phyloP scores from a whole-genome alignment of 2,797 vertebrate species.

The Acrossocheilus fasciatus region DNA sequence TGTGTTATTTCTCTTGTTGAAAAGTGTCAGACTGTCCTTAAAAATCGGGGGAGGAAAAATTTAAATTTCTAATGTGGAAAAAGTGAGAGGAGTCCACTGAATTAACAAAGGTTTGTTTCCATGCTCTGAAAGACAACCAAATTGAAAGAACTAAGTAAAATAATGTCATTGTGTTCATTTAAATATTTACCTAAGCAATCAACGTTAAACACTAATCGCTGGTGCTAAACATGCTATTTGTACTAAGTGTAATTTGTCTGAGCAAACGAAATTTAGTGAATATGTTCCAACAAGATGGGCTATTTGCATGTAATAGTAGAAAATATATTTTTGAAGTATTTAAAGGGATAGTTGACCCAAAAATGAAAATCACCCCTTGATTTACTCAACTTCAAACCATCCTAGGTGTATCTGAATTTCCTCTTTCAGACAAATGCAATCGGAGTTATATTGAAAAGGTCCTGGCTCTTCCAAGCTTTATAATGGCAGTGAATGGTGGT shows the following conservation, averaged over 20 bases:
- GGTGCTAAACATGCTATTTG: neutral
- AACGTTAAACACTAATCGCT: neutral
- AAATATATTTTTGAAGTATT: neutral
- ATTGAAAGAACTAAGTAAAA: neutral
- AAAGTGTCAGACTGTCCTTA: conserved; percentile 19
- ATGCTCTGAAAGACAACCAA: neutral
- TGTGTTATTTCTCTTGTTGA: conserved; percentile 24
- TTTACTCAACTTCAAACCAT: neutral
- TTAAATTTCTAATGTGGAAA: neutral
- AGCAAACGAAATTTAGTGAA: neutral
- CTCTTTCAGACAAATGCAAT: neutral
- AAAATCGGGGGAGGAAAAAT: neutral
- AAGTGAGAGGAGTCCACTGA: neutral
- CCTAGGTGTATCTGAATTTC: neutral
- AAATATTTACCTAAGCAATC: neutral
- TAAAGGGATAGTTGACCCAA: neutral
- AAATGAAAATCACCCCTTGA: neutral
- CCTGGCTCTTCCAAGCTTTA: neutral
- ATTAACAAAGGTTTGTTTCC: neutral
- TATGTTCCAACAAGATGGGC: neutral
- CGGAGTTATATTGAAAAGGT: neutral
- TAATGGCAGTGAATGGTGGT: neutral
- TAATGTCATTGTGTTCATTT: neutral
- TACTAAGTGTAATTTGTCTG: neutral
- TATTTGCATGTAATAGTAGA: neutral